Evolutionary conservation across 2,113 vertebrate genomes (phyloP), one percentile per base, ranked within the genome.

Genomic region (Tretioscincus oriximinensis): DNA sequence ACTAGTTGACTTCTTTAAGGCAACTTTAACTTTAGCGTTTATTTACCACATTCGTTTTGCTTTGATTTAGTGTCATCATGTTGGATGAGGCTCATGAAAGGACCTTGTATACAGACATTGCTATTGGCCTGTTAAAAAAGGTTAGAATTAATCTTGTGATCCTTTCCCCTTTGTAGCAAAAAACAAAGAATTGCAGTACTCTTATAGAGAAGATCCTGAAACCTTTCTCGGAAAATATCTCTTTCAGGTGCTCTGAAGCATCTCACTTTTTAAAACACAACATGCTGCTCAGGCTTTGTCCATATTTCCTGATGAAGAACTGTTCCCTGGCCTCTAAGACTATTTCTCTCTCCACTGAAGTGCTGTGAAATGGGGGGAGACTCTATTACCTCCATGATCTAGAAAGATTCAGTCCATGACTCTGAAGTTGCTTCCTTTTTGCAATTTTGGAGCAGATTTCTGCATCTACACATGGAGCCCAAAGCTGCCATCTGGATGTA

Each of bases 51-150:
- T 24, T 21, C 22, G 73, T 89, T 81, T 81, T 83, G 72, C 70
- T 88, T 83, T 82, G 82, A 29, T 88, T 84, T 41, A 99, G 98
- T 92, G 98, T 96, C 63, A 93, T 99, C 84, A 97, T 99, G 94
- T 90, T 99, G 77, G 98, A 99, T 78, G 98, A 99, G 94, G 98
- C 98, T 64, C 98, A 99, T 0, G 98, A 99, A 89, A 96, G 98
- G 86, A 99, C 98, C 47, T 92, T 99, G 49, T 98, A 99, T 82
- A 99, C 98, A 22, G 98, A 99, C 91, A 99, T 99, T 87, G 97
- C 97, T 80, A 97, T 99, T 82, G 98, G 98, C 64, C 95, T 99
- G 31, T 95, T 99, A 60, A 99, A 98, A 95, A 99, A 99, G 97
- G 98, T 99, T 85, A 74, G 41, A 41, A 54, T 80, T 81, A 7